These are phyloP conservation scores for Pithys albifrons DNA, from an alignment of 2,113 vertebrate species.

Conservation along the genomic window DNA sequence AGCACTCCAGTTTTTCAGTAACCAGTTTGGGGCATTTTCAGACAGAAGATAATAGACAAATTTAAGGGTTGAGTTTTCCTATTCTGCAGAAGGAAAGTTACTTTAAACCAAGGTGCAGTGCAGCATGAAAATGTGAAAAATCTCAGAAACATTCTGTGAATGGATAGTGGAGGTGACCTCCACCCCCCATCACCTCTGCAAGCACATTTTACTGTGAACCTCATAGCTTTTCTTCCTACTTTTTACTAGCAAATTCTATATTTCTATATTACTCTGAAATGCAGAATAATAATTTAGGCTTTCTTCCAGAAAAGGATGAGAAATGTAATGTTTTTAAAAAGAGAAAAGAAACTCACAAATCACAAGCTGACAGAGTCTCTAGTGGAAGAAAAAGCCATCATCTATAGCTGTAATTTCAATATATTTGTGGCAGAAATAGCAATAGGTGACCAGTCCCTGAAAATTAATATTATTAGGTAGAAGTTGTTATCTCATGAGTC, in stretches of 20 bases:
- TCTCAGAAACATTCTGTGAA: background rate
- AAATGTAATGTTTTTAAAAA: background rate
- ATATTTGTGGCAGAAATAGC: background rate
- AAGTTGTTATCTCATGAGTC: background rate
- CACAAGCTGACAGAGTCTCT: background rate
- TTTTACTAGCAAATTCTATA: background rate
- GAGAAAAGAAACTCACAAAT: background rate
- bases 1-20: background rate
- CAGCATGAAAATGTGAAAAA: background rate
- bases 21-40: background rate
- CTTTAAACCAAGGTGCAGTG: background rate
- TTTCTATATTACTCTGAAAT: background rate
- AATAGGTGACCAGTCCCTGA: background rate
- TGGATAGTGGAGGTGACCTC: background rate
- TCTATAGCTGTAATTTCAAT: background rate
- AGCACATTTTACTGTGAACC: background rate
- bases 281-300: background rate
- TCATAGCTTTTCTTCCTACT: background rate
- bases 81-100: background rate
- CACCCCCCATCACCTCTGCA: background rate
- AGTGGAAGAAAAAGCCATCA: background rate
- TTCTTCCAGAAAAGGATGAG: background rate
- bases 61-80: background rate
- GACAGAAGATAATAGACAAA: background rate
- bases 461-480: background rate